Base-by-base conservation (phyloP, 2,113 vertebrate species). In the Oreocharis arfaki region DNA sequence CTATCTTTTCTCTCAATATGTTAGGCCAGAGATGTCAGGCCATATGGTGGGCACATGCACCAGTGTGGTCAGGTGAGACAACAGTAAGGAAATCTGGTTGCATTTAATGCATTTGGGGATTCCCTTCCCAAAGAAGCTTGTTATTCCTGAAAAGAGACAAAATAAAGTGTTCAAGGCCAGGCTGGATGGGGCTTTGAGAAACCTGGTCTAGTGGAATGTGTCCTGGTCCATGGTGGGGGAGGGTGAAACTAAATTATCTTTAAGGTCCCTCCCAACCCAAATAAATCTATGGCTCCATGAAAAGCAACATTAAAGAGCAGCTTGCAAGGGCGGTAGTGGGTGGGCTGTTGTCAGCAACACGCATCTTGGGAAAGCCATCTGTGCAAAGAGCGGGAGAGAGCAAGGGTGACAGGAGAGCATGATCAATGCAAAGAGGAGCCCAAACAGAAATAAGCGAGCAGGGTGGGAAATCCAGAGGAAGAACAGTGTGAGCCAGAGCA, bases 201-300 rank as follows among this genome's bases (percentile, higher is more conserved):
- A 49, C 6, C 17, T 56, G 8, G 16, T 42, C 55, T 28, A 24
- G 22, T 49, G 56, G 56, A 77, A 61, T 7, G 9, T 47, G 24
- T 53, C 24, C 39, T 0, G 1, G 17, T 7, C 5, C 11, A 9
- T 47, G n/a, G 12, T 21, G 8, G 11, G 11, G 6, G 18, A 13
- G 3, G 12, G 32, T 56, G 26, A 47, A 61, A 23, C 4, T 0
- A 35, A 61, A 69, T 61, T 18, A 49, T 42, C 35, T 61, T 42
- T 33, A 23, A 32, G 10, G 27, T 37, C 7, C 32, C 47, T 77
- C 18, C 27, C 41, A 84, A 33, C 18, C 5, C 15, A 42, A 77
- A 37, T 37, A 77, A 35, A 49, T 37, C 22, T 42, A 17, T 39
- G 16, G 37, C 33, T 84, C 18, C 0, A 1, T 42, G 41, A 78